phyloP scores from a whole-genome alignment of 2,888 invertebrate genomes.

The Eupithecia subumbrata region DNA sequence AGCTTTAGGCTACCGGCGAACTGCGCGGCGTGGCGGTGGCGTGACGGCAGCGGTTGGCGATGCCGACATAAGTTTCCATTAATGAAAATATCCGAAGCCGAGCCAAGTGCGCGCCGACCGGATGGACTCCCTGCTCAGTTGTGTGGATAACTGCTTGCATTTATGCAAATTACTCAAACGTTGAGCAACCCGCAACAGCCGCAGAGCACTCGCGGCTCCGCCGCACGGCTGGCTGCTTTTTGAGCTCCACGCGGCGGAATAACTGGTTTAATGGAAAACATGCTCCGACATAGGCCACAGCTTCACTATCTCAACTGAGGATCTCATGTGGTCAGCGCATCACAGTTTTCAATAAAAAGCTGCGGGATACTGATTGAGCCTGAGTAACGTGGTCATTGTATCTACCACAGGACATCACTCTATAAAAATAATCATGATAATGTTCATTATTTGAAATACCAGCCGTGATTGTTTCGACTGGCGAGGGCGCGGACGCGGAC shows the following conservation, averaged over 20 bases:
- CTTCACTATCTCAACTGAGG: too few relatives aligned
- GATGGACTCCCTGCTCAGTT: neutral
- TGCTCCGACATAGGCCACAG: too few relatives aligned
- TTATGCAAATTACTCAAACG: neutral
- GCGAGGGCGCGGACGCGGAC: neutral
- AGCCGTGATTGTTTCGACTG: neutral
- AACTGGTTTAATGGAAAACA: neutral
- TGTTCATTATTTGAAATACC: too few relatives aligned
- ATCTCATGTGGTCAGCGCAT: too few relatives aligned
- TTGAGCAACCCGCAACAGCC: neutral
- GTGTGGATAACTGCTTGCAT: neutral
- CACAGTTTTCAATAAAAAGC: too few relatives aligned
- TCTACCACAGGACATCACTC: too few relatives aligned
- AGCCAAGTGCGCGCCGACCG: neutral
- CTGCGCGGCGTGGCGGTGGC: neutral
- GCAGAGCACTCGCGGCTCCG: neutral
- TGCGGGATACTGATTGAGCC: too few relatives aligned
- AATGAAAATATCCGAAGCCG: neutral
- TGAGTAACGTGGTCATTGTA: too few relatives aligned
- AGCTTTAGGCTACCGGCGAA: neutral
- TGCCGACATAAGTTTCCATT: neutral
- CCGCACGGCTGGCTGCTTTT: neutral
- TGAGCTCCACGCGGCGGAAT: neutral
- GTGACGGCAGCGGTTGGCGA: neutral
- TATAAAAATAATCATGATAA: too few relatives aligned